Conservation (phyloP, 1,140 invertebrate species). For the Pseudomyrmex concolor region DNA sequence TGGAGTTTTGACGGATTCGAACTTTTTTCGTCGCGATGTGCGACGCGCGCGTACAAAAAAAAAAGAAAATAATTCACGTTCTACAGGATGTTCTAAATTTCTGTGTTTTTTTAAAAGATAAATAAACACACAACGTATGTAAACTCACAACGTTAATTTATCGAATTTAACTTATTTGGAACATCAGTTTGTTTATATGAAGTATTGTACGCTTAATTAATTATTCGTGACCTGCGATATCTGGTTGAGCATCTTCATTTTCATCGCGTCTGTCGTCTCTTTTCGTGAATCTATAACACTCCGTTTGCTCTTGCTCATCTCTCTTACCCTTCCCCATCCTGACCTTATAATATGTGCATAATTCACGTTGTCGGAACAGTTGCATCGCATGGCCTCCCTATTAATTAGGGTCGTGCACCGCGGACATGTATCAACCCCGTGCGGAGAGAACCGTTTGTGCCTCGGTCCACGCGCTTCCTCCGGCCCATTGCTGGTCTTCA, state of each 20-base stretch:
- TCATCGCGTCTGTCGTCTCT: constrained; percentile 1
- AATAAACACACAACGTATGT: no score
- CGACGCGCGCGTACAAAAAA: not conserved
- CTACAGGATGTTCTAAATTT: no score
- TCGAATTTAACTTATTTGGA: not conserved
- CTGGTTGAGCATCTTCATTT: not conserved
- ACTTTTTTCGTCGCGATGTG: no score
- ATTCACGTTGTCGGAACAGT: constrained; percentile 81
- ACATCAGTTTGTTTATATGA: not conserved
- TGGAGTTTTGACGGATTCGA: not conserved
- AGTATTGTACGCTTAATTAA: not conserved
- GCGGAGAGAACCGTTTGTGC: constrained; percentile 65
- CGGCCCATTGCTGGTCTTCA: constrained; percentile 15
- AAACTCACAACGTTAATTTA: not conserved
- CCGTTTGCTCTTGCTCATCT: constrained; percentile 34
- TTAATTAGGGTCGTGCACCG: constrained; percentile 84
- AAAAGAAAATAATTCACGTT: no score
- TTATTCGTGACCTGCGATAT: constrained; percentile 9
- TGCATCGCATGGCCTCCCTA: constrained; percentile 83
- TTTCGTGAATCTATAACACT: constrained; percentile 36
- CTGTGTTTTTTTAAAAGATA: no score
- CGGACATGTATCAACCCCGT: constrained; percentile 80
- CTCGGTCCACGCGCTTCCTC: constrained; percentile 43
- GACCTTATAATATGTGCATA: constrained; percentile 73
- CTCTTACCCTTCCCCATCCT: constrained; percentile 29